Conservation (phyloP, 2,888 invertebrate genomes). For the Cryptosula pallasiana region DNA sequence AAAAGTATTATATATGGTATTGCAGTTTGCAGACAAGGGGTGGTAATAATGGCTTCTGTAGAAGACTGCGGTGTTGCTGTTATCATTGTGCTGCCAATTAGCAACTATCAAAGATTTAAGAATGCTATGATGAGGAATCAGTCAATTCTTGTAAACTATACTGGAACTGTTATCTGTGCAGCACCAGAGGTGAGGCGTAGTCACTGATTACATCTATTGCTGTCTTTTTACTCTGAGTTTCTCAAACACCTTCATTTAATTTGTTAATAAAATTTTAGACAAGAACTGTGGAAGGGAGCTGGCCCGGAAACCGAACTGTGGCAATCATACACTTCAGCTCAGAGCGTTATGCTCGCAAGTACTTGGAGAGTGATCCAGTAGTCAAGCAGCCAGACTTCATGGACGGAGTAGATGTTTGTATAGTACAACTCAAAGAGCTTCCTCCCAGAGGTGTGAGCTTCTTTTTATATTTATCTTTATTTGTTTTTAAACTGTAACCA, state of each 20-base stretch:
- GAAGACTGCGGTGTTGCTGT: slow-evolving; percentile 4
- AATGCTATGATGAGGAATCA: slow-evolving; percentile 18
- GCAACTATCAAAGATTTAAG: slow-evolving; percentile 23
- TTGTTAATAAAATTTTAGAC: slow-evolving; percentile 3
- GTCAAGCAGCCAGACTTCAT: slow-evolving; percentile 24
- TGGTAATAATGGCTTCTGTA: no score
- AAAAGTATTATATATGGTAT: no score
- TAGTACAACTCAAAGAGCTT: neutral
- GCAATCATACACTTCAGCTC: slow-evolving; percentile 15
- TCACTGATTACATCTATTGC: no score
- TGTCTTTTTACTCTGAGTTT: no score
- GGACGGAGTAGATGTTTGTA: slow-evolving; percentile 22
- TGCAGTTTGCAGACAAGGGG: no score
- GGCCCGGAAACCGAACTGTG: neutral
- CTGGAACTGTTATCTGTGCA: neutral
- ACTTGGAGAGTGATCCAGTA: slow-evolving; percentile 14
- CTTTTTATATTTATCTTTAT: no score
- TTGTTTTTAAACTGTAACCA: no score
- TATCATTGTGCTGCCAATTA: neutral
- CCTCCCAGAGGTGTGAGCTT: slow-evolving; percentile 19
- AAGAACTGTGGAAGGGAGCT: slow-evolving; percentile 1
- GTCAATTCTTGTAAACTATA: slow-evolving; percentile 17
- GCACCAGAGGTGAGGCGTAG: slow-evolving; percentile 25
- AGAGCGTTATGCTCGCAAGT: neutral
- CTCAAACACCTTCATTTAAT: no score